Conservation (phyloP, 2,797 vertebrate genomes). For the Heliangelus exortis region DNA sequence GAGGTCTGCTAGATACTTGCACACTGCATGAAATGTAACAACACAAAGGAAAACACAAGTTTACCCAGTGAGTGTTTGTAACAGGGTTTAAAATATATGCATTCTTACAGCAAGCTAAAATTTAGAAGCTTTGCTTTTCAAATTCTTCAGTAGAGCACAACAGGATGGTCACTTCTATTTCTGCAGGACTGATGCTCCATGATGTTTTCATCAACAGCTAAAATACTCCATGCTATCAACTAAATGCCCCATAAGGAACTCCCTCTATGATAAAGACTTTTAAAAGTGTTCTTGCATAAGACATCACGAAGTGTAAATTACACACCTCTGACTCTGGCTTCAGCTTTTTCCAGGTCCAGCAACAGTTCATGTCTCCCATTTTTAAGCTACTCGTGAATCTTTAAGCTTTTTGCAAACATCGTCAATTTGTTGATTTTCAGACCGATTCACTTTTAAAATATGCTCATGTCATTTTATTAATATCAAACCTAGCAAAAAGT, state of each 20-base stretch:
- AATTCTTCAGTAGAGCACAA: background rate
- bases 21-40: rapidly evolving
- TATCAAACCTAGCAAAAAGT: background rate
- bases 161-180: background rate
- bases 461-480: background rate
- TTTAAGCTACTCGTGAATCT: background rate
- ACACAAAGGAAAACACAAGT: background rate
- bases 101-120: background rate
- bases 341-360: background rate
- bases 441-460: background rate
- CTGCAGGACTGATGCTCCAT: background rate
- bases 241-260: background rate
- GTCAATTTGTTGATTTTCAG: background rate
- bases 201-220: background rate
- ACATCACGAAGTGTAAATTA: background rate
- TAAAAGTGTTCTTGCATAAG: background rate
- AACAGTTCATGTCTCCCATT: background rate
- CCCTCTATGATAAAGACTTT: background rate
- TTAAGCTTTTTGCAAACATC: background rate
- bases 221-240: background rate
- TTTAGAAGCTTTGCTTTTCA: background rate
- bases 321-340: background rate
- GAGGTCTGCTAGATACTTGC: background rate
- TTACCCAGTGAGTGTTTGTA: background rate
- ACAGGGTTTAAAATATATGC: rapidly evolving